phyloP scores from a whole-genome alignment of 2,888 invertebrate species.

The Drosophila meridiana region DNA sequence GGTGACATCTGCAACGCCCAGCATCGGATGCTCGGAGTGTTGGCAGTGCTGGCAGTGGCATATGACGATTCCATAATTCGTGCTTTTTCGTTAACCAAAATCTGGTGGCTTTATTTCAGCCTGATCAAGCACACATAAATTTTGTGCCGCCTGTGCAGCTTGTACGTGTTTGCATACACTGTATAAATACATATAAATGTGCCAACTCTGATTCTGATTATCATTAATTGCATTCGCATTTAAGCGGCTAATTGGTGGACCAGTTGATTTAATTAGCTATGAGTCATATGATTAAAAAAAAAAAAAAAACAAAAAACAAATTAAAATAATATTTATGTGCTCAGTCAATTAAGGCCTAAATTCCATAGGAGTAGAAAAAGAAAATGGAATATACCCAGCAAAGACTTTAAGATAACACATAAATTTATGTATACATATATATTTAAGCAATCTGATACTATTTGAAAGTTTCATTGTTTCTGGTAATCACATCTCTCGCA shows the following conservation, averaged over 20 bases:
- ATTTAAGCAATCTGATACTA: too few relatives aligned
- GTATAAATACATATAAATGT: not conserved
- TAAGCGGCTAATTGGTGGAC: not conserved
- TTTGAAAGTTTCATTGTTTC: too few relatives aligned
- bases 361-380: not conserved
- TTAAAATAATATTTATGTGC: not conserved
- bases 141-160: constrained; percentile 9
- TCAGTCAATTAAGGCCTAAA: too few relatives aligned
- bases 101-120: constrained; percentile 37
- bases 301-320: not conserved
- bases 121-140: constrained; percentile 43
- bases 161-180: not conserved
- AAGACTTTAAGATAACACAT: too few relatives aligned
- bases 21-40: not conserved
- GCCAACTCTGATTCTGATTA: constrained; percentile 10
- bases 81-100: constrained; percentile 33
- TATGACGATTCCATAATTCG: constrained; percentile 22
- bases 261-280: constrained; percentile 1
- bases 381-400: not conserved
- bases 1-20: constrained; percentile 29
- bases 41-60: constrained; percentile 2
- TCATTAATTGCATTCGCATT: constrained; percentile 1
- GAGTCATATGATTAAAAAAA: not conserved
- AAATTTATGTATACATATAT: too few relatives aligned
- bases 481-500: too few relatives aligned